Evolutionary conservation across 2,797 vertebrate species (phyloP).

Genomic region (Fistularia tabacaria): DNA sequence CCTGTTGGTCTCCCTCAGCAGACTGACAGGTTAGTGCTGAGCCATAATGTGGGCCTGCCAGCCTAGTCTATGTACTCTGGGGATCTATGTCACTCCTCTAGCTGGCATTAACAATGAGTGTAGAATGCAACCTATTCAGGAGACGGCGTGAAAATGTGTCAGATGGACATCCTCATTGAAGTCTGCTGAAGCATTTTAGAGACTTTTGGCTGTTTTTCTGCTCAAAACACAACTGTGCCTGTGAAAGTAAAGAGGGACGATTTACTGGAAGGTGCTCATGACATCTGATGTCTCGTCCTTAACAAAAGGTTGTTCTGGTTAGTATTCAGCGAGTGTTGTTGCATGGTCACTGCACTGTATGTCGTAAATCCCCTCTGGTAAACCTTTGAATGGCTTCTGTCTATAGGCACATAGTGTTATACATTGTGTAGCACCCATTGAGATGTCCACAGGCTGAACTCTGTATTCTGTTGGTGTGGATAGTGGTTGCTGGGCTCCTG

Average conservation of each 20-base stretch:
- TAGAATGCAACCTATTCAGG: constrained; percentile 56
- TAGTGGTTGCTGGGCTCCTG: constrained; percentile 46
- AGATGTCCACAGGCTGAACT: constrained; percentile 44
- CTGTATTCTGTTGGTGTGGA: constrained; percentile 45
- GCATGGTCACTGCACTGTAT: constrained; percentile 42
- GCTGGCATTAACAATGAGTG: constrained; percentile 39
- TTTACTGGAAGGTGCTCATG: constrained; percentile 57
- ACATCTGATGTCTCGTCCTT: constrained; percentile 62
- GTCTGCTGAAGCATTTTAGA: constrained; percentile 67
- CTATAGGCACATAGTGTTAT: constrained; percentile 32
- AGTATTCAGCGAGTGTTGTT: constrained; percentile 57
- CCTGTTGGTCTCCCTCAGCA: constrained; percentile 36
- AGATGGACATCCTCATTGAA: constrained; percentile 60
- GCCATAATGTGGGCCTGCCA: constrained; percentile 49
- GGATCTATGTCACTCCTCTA: constrained; percentile 48
- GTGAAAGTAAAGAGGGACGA: constrained; percentile 51
- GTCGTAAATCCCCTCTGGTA: constrained; percentile 58
- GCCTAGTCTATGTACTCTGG: constrained; percentile 46
- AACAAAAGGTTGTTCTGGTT: constrained; percentile 63
- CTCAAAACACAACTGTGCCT: constrained; percentile 53
- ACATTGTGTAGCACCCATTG: constrained; percentile 45
- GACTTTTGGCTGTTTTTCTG: constrained; percentile 63
- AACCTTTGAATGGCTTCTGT: constrained; percentile 57
- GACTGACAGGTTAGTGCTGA: constrained; percentile 51
- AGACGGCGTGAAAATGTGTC: constrained; percentile 57